These are phyloP conservation scores for Pemphigus obesinymphae DNA, from an alignment of 1,140 invertebrate species.

Conservation along the genomic window DNA sequence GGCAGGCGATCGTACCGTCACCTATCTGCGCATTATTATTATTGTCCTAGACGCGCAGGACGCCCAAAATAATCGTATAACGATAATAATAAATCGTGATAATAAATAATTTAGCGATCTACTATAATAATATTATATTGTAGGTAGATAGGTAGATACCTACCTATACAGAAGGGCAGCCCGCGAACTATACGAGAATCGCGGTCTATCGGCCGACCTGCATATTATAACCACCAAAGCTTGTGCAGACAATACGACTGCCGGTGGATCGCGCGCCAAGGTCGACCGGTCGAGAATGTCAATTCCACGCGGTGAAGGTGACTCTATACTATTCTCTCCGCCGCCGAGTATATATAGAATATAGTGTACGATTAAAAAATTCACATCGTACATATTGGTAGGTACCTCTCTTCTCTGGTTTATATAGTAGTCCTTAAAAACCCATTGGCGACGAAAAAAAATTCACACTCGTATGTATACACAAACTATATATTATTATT, in stretches of 20 bases:
- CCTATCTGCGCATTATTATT: too few relatives aligned
- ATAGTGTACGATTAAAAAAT: constrained; percentile 37
- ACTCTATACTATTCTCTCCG: constrained; percentile 18
- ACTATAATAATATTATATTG: too few relatives aligned
- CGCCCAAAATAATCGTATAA: background rate
- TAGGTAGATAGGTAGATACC: too few relatives aligned
- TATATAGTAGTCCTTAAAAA: too few relatives aligned
- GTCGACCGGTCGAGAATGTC: constrained; percentile 38
- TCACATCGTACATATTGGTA: constrained; percentile 23
- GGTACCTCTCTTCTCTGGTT: background rate
- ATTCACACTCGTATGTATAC: background rate
- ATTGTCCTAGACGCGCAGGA: background rate
- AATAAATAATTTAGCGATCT: background rate
- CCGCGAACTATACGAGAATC: background rate
- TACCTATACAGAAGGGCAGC: too few relatives aligned
- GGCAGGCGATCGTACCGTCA: too few relatives aligned
- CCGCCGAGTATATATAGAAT: too few relatives aligned
- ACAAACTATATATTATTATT: background rate
- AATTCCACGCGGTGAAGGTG: constrained; percentile 34
- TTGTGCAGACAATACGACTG: constrained; percentile 29
- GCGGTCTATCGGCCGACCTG: background rate
- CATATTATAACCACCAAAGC: constrained; percentile 17
- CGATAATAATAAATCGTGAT: background rate
- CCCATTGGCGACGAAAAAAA: background rate
- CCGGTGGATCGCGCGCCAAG: constrained; percentile 17